phyloP scores from a whole-genome alignment of 2,888 invertebrate species.

The Perizoma affinitatum region DNA sequence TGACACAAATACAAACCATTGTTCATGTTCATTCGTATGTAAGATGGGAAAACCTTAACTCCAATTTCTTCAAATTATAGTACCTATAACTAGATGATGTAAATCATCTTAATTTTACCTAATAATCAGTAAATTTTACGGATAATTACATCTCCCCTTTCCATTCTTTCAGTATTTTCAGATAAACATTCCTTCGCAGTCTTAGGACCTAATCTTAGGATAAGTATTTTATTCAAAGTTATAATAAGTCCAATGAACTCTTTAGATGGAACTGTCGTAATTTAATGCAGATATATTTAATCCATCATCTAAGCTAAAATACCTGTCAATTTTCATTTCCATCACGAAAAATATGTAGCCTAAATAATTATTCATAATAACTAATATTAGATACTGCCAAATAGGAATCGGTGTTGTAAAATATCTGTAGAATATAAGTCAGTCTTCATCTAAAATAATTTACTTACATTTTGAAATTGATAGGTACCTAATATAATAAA shows the following conservation, averaged over 20 bases:
- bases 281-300: constrained; percentile 9
- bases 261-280: constrained; percentile 1
- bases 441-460: constrained; percentile 30
- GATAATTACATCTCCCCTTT: constrained; percentile 20
- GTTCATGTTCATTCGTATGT: constrained; percentile 10
- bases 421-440: constrained; percentile 46
- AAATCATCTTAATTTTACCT: constrained; percentile 14
- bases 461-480: constrained; percentile 39
- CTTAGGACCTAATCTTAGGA: constrained; percentile 11
- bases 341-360: constrained; percentile 50
- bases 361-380: constrained; percentile 51
- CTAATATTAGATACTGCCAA: constrained; percentile 78
- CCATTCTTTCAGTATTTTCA: constrained; percentile 30
- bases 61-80: constrained; percentile 6
- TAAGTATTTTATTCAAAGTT: constrained; percentile 18
- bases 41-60: constrained; percentile 5
- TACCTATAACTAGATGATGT: constrained; percentile 6
- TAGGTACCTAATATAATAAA: constrained; percentile 45
- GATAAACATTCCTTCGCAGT: constrained; percentile 20
- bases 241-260: constrained; percentile 3
- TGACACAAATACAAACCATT: constrained; percentile 6
- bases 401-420: constrained; percentile 78
- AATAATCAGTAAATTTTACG: constrained; percentile 17
- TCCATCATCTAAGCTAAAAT: constrained; percentile 17
- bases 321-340: constrained; percentile 71